Evolutionary conservation across 2,113 vertebrate species (phyloP).

Genomic region (Xenopus tropicalis): DNA sequence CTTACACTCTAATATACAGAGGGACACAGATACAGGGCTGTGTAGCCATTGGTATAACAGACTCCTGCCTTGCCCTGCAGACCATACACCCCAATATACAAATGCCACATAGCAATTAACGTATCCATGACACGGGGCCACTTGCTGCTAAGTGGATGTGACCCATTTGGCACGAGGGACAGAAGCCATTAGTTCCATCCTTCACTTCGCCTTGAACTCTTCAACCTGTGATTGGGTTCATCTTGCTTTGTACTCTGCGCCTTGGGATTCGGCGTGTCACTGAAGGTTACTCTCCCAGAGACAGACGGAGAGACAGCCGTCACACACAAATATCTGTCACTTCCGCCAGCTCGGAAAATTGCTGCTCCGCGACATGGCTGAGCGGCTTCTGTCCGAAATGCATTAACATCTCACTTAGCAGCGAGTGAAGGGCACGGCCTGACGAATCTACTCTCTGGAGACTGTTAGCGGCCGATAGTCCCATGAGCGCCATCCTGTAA

Average conservation of each 20-base stretch:
- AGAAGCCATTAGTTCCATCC: background rate
- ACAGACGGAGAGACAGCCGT: slow-evolving; percentile 25
- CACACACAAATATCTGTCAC: slow-evolving; percentile 19
- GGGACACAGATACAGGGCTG: background rate
- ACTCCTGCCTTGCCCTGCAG: background rate
- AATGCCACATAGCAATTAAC: background rate
- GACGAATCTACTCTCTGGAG: too few species aligned
- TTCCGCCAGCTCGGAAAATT: slow-evolving; percentile 25
- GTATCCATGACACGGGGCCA: background rate
- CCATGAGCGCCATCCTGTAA: too few species aligned
- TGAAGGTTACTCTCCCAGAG: slow-evolving; percentile 16
- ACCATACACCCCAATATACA: slow-evolving; percentile 4
- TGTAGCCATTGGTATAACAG: background rate
- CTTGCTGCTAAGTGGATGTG: background rate
- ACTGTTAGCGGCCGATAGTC: too few species aligned
- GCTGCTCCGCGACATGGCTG: slow-evolving; percentile 7
- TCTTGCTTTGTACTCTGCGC: background rate
- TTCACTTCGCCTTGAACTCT: slow-evolving; percentile 25
- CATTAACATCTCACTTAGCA: slow-evolving; percentile 14
- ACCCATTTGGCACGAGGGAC: background rate
- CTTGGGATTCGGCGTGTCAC: slow-evolving; percentile 20
- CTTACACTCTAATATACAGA: too few species aligned
- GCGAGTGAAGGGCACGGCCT: too few species aligned
- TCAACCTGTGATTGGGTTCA: slow-evolving; percentile 6
- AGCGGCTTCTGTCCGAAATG: slow-evolving; percentile 14